These are phyloP conservation scores for Halisarca cf. caerulea DNA, from an alignment of 37 sponge, comb jelly and placozoan genomes.

Conservation along the genomic window DNA sequence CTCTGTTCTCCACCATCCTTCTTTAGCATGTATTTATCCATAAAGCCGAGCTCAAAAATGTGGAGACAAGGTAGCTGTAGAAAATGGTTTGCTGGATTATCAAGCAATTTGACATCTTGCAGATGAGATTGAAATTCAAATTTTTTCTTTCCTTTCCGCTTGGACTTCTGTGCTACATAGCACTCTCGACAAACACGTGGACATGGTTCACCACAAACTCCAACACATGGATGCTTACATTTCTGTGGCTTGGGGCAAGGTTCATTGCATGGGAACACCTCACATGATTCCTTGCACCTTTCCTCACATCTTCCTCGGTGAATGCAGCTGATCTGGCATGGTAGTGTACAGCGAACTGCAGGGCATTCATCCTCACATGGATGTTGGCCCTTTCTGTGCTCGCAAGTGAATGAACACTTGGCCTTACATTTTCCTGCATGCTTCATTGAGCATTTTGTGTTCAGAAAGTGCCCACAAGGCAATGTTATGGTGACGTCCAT, in stretches of 20 bases:
- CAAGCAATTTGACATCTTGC: not conserved
- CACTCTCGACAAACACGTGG: constrained; percentile 58
- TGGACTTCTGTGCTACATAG: not conserved
- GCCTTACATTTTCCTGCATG: not conserved
- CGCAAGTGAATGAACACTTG: not conserved
- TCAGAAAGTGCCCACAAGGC: not conserved
- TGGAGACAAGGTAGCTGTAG: constrained; percentile 77
- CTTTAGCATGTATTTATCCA: constrained; percentile 76
- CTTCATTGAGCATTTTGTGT: not conserved
- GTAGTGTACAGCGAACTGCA: too few species aligned
- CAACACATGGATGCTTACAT: constrained; percentile 73
- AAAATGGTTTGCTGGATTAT: constrained; percentile 13
- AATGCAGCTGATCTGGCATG: not conserved
- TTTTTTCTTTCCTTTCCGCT: not conserved
- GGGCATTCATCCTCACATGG: not conserved
- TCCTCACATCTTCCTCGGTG: constrained; percentile 34
- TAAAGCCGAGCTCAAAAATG: constrained; percentile 67
- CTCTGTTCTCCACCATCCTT: not conserved
- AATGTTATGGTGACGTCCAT: not conserved
- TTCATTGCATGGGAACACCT: constrained; percentile 59
- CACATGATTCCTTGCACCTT: constrained; percentile 60
- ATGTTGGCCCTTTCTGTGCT: not conserved
- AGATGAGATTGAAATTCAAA: not conserved
- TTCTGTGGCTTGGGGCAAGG: constrained; percentile 42
- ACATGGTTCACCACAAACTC: constrained; percentile 79